A percentile compares a stretch with the other conserved stretches of the same genome.
Evolutionary conservation across 2,113 vertebrate genomes (phyloP).

Genomic region (Apeltes quadracus): DNA sequence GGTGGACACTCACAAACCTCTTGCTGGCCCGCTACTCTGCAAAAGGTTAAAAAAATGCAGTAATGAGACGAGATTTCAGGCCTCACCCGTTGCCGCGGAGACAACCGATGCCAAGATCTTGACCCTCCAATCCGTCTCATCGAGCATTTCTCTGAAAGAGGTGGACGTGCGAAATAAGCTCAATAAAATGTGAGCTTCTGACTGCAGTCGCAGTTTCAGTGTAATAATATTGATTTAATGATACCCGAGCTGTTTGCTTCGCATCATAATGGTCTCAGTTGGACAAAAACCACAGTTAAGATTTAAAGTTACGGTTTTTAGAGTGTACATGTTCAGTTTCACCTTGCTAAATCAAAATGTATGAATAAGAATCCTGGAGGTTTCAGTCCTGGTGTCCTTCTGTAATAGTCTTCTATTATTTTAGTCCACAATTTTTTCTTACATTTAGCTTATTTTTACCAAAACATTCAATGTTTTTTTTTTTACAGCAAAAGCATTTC

Average conservation of each 20-base stretch:
- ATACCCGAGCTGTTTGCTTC: not conserved
- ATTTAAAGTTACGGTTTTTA: not conserved
- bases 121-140: conserved; percentile 42
- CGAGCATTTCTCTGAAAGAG: conserved; percentile 28
- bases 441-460: not conserved
- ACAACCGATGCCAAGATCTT: conserved; percentile 40
- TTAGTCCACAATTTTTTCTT: not conserved
- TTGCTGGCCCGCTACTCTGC: conserved; percentile 16
- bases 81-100: conserved; percentile 21
- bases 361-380: not conserved
- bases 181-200: conserved; percentile 20
- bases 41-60: conserved; percentile 34
- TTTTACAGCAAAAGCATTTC: not conserved
- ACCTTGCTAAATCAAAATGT: not conserved
- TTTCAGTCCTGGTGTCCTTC: not conserved
- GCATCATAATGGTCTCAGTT: not conserved
- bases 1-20: conserved; percentile 25
- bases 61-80: conserved; percentile 46
- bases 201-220: conserved; percentile 3
- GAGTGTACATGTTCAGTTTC: not conserved
- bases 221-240: not conserved
- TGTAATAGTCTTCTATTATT: not conserved
- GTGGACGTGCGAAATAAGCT: conserved; percentile 19
- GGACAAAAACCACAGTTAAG: not conserved
- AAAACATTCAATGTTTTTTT: not conserved